Conservation (phyloP, 2,888 invertebrate genomes). For the Tetranychus truncatus region DNA sequence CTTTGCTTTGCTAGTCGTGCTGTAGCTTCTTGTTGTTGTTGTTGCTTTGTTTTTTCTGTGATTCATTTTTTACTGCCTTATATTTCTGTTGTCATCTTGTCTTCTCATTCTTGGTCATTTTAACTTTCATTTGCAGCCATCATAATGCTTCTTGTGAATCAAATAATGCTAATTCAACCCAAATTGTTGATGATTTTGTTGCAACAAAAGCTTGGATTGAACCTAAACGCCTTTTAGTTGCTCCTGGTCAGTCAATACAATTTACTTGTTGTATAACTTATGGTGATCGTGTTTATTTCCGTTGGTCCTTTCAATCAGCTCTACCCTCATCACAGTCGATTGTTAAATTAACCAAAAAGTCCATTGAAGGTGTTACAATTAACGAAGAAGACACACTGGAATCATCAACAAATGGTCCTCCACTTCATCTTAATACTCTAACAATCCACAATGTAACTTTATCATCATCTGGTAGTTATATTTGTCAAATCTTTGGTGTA, state of each 20-base stretch:
- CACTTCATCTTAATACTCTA: neutral
- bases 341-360: neutral
- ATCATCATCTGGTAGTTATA: neutral
- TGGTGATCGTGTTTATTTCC: neutral
- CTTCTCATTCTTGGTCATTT: no score
- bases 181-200: neutral
- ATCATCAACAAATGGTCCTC: neutral
- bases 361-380: neutral
- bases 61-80: neutral
- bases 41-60: neutral
- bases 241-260: neutral
- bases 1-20: no score
- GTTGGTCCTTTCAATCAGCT: neutral
- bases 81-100: no score
- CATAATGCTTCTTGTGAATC: no score
- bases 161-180: neutral
- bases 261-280: neutral
- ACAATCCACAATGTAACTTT: neutral
- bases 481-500: neutral
- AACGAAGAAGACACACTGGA: neutral
- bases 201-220: neutral
- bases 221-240: neutral
- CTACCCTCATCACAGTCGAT: neutral
- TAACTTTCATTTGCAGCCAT: no score
- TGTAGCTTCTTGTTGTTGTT: neutral